Evolutionary conservation across 2,888 invertebrate species (phyloP), one percentile per base, ranked within the genome.

Genomic region (Notocelia uddmanniana): DNA sequence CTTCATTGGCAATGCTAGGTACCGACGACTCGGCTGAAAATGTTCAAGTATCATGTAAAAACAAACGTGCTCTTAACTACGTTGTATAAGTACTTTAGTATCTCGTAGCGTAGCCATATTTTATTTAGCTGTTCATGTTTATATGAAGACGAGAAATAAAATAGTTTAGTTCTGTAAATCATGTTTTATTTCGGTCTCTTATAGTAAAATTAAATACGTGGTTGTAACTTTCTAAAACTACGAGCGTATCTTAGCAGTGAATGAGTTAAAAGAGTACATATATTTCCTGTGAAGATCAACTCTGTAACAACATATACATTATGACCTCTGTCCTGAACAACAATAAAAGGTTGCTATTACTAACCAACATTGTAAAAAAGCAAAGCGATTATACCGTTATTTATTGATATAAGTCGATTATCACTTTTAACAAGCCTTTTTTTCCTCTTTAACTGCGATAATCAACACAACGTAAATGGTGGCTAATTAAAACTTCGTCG

Each of bases 141-240:
- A 41, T 59, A 37, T 18, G 63, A 64, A 15, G 50, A 19, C 3
- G 19, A 68, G 31, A 67, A 69, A 71, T 71, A 68, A 68, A 73
- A 73, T 62, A 55, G 68, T 62, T 62, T 73, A 63, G 57, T 68
- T 68, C 68, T 63, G 68, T 48, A 68, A 68, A 62, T 21, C 60
- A 57, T 23, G 59, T 66, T 71, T 71, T 60, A 71, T 71, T 71
- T 60, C 45, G 52, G 50, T 52, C 19, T 52, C 54, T 66, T 71
- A 71, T 19, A 31, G 45, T 45, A 37, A 10, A 23, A 60, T 8
- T 26, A 13, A 55, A 66, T 41, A 66, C 48, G 19, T 10, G 10
- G 3, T 50, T n/a, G 15, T 41, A 15, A 41, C 41, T 13, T 5
- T 15, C 13, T 11, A 13, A 41, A 15, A 41, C 5, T 41, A 15